Evolutionary conservation across 2,797 vertebrate species (phyloP), one percentile per base, ranked within the genome.

Genomic region (Schizothorax lantsangensis): DNA sequence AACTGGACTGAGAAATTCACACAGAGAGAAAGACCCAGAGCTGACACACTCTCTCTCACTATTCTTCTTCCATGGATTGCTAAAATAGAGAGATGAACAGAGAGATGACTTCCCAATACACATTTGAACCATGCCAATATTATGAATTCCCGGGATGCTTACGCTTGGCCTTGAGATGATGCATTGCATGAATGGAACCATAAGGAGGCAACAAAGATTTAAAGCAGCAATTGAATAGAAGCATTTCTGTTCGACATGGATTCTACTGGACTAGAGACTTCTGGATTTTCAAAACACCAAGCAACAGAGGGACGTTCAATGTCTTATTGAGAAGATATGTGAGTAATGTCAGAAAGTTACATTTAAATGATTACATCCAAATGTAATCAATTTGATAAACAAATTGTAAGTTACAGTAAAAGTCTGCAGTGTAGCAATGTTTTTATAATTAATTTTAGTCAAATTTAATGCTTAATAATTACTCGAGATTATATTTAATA

Each of bases 321-420:
- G 62, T 74, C 33, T 81, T 66, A 78, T 66, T 72, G 40, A 57
- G 81, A 43, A 86, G 89, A 83, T 79, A 64, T 87, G 89, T 90
- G 52, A 88, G 87, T 85, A 79, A 45, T 75, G 52, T 84, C 77
- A 69, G 47, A 84, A 81, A 52, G 52, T 84, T 74, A 57, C 8
- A 79, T 79, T 68, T 43, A 57, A 54, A 85, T 71, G 0, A 8
- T 6, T 17, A 38, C 23, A 69, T 68, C n/a, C 15, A 45, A 6
- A 71, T 4, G 21, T 62, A 66, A 79, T 74, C 1, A 6, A 8
- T 49, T 45, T 72, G 23, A 83, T 36, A 47, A 45, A 47, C 38
- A 64, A 43, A 19, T 64, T 40, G 30, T 33, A 66, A 12, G 38
- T 71, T 72, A 72, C 36, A 43, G 12, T 43, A 43, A 43, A 43